These are phyloP conservation scores for Heterocephalus glaber DNA, from an alignment of 2,113 vertebrate species.

Conservation along the genomic window DNA sequence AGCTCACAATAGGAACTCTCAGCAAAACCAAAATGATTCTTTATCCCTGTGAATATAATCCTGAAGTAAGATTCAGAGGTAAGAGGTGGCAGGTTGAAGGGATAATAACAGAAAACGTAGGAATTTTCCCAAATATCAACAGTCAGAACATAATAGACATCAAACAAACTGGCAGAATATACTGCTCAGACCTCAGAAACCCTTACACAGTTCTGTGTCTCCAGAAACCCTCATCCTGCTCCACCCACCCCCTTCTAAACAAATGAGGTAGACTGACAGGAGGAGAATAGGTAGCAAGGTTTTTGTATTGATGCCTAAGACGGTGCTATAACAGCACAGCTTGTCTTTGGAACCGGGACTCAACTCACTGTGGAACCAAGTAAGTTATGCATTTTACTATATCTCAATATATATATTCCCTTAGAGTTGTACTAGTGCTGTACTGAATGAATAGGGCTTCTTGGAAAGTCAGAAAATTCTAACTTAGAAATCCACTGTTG, in stretches of 20 bases:
- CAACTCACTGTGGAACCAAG: slow-evolving; percentile 47
- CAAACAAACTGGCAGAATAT: slow-evolving; percentile 34
- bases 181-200: slow-evolving; percentile 57
- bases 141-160: slow-evolving; percentile 29
- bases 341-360: slow-evolving; percentile 43
- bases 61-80: background rate
- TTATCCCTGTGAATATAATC: slow-evolving; percentile 9
- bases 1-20: background rate
- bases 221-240: background rate
- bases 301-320: slow-evolving; percentile 18
- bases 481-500: background rate
- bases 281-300: background rate
- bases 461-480: background rate
- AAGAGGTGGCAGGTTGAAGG: slow-evolving; percentile 13
- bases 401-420: background rate
- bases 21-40: slow-evolving; percentile 34
- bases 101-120: slow-evolving; percentile 41
- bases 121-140: slow-evolving; percentile 54
- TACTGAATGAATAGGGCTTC: background rate
- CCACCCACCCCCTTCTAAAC: background rate
- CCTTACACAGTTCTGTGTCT: background rate
- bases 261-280: background rate
- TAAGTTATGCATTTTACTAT: slow-evolving; percentile 41
- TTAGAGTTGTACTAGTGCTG: background rate
- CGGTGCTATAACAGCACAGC: background rate